Percentiles rank a stretch among this genome's conserved stretches.
Conservation (phyloP, 2,113 vertebrate species). For the Xyliphius kryptos region DNA sequence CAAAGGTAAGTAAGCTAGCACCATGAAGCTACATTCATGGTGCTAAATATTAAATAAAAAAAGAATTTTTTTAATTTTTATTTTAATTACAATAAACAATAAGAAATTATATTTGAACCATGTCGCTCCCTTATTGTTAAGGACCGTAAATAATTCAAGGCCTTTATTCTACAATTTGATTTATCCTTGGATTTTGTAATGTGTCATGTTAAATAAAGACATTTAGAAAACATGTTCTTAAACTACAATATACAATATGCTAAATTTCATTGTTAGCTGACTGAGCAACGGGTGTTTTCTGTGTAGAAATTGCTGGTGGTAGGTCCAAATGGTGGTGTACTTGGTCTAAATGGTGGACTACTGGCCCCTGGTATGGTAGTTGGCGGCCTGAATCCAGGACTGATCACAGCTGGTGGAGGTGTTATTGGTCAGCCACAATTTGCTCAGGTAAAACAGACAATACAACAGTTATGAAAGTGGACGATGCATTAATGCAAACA, state of each 20-base stretch:
- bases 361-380: conserved; percentile 21
- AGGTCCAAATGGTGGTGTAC: conserved; percentile 28
- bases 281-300: not conserved
- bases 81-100: no score
- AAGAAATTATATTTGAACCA: no score
- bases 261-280: no score
- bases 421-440: conserved; percentile 30
- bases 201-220: no score
- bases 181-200: no score
- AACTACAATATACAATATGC: no score
- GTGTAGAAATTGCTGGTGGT: conserved; percentile 32
- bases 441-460: not conserved
- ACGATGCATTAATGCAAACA: no score
- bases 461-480: no score
- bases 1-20: conserved; percentile 30
- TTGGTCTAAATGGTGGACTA: conserved; percentile 30
- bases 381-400: conserved; percentile 14
- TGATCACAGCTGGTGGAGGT: conserved; percentile 20
- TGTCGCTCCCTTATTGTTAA: no score
- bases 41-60: not conserved
- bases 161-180: no score
- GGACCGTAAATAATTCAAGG: no score
- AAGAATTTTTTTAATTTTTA: not conserved
- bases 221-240: no score
- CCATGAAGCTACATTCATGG: not conserved